A percentile compares a stretch with the other conserved stretches of the same genome.
Conservation (phyloP, 37 sponge, comb jelly and placozoan species). For the Beroe forskalii region DNA sequence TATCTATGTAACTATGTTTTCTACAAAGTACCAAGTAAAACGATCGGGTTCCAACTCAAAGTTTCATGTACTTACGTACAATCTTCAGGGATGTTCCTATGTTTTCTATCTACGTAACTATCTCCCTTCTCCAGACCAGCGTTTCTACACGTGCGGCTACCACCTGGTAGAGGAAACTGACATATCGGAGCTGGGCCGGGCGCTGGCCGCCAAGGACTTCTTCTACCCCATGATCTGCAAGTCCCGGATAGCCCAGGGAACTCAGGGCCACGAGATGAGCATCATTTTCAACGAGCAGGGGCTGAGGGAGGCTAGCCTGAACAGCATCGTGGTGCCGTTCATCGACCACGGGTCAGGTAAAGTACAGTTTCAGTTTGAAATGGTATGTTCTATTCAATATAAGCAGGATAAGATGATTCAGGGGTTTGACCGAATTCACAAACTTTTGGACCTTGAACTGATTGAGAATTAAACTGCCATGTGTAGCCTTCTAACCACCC, state of each 20-base stretch:
- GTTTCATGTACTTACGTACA: too few relatives aligned
- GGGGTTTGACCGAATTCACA: too few relatives aligned
- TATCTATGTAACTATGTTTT: too few relatives aligned
- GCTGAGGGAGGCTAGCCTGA: neutral
- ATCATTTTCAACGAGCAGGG: slow-evolving; percentile 31
- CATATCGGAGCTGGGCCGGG: neutral
- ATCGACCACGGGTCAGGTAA: slow-evolving; percentile 21
- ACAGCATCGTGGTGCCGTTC: slow-evolving; percentile 31
- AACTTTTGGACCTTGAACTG: too few relatives aligned
- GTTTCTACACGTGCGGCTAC: slow-evolving; percentile 39
- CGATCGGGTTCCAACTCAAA: too few relatives aligned
- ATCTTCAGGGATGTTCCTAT: too few relatives aligned
- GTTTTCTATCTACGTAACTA: neutral
- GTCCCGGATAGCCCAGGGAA: slow-evolving; percentile 48
- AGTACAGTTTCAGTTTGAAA: too few relatives aligned
- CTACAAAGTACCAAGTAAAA: too few relatives aligned
- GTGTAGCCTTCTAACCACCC: too few relatives aligned
- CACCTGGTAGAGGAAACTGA: slow-evolving; percentile 21
- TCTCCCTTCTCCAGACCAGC: neutral
- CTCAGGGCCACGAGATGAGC: slow-evolving; percentile 56
- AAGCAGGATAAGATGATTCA: too few relatives aligned
- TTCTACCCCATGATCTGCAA: slow-evolving; percentile 50
- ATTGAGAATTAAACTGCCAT: too few relatives aligned
- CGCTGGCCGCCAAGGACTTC: slow-evolving; percentile 5
- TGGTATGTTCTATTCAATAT: too few relatives aligned